phyloP scores from a whole-genome alignment of 1,140 invertebrate species.

The Mizuhopecten yessoensis region DNA sequence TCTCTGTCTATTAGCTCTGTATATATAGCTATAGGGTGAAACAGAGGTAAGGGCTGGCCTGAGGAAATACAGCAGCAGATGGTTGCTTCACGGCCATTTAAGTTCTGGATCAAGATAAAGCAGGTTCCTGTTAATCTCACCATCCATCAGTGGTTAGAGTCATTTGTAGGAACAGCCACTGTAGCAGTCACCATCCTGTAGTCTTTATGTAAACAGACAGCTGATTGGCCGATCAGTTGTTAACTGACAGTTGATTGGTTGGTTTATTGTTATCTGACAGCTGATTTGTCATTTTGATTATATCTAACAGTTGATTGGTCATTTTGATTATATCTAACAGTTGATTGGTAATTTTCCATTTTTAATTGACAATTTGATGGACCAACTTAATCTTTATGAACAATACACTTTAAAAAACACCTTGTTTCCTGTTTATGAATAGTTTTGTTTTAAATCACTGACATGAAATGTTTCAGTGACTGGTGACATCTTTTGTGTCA shows the following conservation, averaged over 20 bases:
- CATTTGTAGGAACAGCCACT: not conserved
- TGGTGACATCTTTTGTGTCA: too few relatives aligned
- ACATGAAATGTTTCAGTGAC: too few relatives aligned
- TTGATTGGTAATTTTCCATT: too few relatives aligned
- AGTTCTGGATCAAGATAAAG: not conserved
- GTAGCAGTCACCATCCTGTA: not conserved
- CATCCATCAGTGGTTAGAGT: not conserved
- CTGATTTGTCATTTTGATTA: not conserved
- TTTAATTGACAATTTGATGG: too few relatives aligned
- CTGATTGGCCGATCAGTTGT: not conserved
- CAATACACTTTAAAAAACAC: too few relatives aligned
- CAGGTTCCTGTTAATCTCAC: not conserved
- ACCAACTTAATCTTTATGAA: too few relatives aligned
- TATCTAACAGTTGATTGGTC: not conserved
- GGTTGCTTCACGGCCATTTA: constrained; percentile 4
- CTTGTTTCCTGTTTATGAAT: too few relatives aligned
- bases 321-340: too few relatives aligned
- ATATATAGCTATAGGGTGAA: too few relatives aligned
- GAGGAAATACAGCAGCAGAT: not conserved
- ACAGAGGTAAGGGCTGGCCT: not conserved
- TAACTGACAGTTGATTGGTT: not conserved
- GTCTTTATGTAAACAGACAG: not conserved
- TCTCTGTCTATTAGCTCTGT: too few relatives aligned
- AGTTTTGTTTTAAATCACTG: too few relatives aligned
- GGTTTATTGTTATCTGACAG: constrained; percentile 1